Conservation (phyloP, 2,888 invertebrate species). For the Drosophila melanosoma region DNA sequence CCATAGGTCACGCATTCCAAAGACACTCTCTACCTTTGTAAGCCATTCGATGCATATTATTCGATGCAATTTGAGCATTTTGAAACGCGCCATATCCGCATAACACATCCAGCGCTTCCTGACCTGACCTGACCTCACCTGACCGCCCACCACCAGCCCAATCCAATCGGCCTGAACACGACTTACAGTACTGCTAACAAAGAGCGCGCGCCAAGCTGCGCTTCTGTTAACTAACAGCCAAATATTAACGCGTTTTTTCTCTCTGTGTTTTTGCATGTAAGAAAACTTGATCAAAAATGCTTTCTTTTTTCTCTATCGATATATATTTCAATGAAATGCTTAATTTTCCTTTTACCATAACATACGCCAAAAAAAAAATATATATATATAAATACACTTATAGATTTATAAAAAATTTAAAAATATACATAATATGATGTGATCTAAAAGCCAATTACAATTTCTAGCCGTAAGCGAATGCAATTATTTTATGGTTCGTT, state of each 20-base stretch:
- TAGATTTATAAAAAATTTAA: conserved; percentile 10
- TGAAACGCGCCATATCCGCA: conserved; percentile 22
- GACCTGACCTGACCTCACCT: not conserved
- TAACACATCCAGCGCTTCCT: conserved; percentile 13
- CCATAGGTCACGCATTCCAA: conserved; percentile 86
- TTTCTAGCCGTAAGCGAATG: conserved; percentile 43
- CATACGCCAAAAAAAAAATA: conserved; percentile 15
- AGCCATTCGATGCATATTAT: conserved; percentile 67
- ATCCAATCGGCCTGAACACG: conserved; percentile 15
- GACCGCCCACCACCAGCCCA: not conserved
- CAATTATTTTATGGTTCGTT: conserved; percentile 57
- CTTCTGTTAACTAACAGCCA: conserved; percentile 62
- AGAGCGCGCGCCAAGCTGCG: conserved; percentile 48
- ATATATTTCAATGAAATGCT: conserved; percentile 17
- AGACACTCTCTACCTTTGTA: conserved; percentile 85
- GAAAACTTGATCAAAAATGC: conserved; percentile 42
- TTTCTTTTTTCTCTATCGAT: conserved; percentile 8
- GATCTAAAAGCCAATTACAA: conserved; percentile 36
- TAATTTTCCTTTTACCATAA: conserved; percentile 52
- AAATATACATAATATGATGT: conserved; percentile 18
- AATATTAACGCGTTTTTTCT: conserved; percentile 21
- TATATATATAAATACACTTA: conserved; percentile 1
- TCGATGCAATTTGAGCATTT: conserved; percentile 44
- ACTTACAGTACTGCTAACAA: conserved; percentile 57
- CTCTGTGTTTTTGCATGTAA: conserved; percentile 48